A percentile compares a stretch with the other conserved stretches of the same genome.
phyloP scores from a whole-genome alignment of 2,888 invertebrate species.

The Sussaba pulchella region DNA sequence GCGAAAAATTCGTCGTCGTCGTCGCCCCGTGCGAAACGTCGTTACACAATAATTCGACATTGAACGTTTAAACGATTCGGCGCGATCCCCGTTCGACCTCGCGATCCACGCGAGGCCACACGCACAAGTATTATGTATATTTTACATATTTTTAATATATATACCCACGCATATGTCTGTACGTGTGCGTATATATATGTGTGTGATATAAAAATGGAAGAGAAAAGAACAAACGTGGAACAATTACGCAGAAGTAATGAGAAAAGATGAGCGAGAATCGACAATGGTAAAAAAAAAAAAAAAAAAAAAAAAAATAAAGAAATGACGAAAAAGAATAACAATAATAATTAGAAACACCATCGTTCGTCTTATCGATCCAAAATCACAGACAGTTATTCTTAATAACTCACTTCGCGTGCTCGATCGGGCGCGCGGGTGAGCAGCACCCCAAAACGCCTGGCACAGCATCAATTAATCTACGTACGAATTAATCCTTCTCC shows the following conservation, averaged over 20 bases:
- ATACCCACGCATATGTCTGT: conserved; percentile 47
- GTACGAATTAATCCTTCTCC: conserved; percentile 72
- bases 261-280: conserved; percentile 53
- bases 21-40: conserved; percentile 36
- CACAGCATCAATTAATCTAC: conserved; percentile 80
- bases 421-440: conserved; percentile 43
- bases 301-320: conserved; percentile 23
- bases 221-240: conserved; percentile 48
- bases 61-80: conserved; percentile 58
- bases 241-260: conserved; percentile 43
- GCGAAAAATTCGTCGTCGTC: conserved; percentile 28
- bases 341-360: conserved; percentile 62
- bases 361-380: conserved; percentile 73
- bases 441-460: conserved; percentile 71
- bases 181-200: conserved; percentile 32
- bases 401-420: conserved; percentile 67
- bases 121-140: conserved; percentile 59
- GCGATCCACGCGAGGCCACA: conserved; percentile 55
- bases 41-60: conserved; percentile 50
- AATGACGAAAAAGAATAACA: too few relatives aligned
- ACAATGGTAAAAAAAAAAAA: conserved; percentile 43
- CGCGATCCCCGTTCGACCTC: conserved; percentile 28
- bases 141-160: conserved; percentile 48
- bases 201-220: conserved; percentile 45
- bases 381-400: conserved; percentile 79